These are phyloP conservation scores for Anguilla obscura DNA, from an alignment of 2,797 vertebrate genomes.

Conservation along the genomic window DNA sequence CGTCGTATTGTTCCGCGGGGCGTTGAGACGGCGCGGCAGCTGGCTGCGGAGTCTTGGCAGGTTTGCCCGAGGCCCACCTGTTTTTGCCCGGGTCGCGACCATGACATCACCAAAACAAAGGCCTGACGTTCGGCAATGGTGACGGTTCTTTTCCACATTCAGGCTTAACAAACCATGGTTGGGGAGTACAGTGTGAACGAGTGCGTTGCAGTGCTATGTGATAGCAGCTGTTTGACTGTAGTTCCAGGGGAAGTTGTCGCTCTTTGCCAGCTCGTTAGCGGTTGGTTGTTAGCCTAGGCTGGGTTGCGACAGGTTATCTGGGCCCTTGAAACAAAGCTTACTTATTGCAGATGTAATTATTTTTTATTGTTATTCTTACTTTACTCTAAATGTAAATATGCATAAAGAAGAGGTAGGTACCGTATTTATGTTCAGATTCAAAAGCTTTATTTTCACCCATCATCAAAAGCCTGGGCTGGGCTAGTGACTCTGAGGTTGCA, in stretches of 20 bases:
- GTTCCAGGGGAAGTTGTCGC: slow-evolving; percentile 60
- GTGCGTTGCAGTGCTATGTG: slow-evolving; percentile 43
- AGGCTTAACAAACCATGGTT: slow-evolving; percentile 35
- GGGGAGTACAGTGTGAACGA: slow-evolving; percentile 53
- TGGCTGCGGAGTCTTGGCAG: neutral
- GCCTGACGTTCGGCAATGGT: slow-evolving; percentile 53
- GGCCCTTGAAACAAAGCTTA: neutral
- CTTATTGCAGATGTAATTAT: neutral
- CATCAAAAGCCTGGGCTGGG: neutral
- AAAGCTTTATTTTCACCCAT: neutral
- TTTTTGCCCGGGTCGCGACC: neutral
- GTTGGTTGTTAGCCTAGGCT: neutral
- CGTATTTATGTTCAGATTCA: neutral
- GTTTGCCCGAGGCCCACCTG: neutral
- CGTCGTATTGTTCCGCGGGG: slow-evolving; percentile 33
- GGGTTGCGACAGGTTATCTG: neutral
- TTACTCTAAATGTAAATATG: neutral
- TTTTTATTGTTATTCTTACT: neutral
- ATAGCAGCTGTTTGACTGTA: slow-evolving; percentile 58
- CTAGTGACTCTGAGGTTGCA: no score
- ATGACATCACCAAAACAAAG: slow-evolving; percentile 45
- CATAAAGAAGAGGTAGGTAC: neutral
- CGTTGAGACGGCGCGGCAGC: slow-evolving; percentile 21
- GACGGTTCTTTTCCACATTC: slow-evolving; percentile 67
- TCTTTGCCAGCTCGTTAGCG: slow-evolving; percentile 24